Evolutionary conservation across 2,888 invertebrate genomes (phyloP).

Genomic region (Phalangium opilio): DNA sequence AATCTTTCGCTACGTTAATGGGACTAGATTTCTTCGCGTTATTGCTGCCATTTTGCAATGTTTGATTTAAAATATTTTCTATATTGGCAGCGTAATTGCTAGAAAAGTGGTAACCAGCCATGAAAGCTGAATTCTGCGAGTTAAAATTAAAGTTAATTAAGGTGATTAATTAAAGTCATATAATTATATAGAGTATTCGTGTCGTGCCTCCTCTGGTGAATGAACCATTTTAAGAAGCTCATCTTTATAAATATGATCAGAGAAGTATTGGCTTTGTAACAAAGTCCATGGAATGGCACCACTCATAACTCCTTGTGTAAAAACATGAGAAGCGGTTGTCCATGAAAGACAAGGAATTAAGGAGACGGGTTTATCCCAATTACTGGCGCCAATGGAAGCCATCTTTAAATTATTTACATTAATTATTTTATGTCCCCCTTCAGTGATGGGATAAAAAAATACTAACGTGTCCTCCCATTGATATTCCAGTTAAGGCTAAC

Average conservation of each 20-base stretch:
- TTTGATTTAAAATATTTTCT: not conserved
- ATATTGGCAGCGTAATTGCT: slow-evolving; percentile 15
- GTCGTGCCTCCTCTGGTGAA: slow-evolving; percentile 37
- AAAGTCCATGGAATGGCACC: slow-evolving; percentile 87
- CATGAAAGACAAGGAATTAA: slow-evolving; percentile 91
- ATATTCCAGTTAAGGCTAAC: slow-evolving; percentile 81
- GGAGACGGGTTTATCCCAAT: slow-evolving; percentile 85
- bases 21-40: too few species aligned
- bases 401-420: slow-evolving; percentile 63
- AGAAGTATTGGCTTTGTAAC: slow-evolving; percentile 69
- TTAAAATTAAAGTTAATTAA: not conserved
- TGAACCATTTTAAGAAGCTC: slow-evolving; percentile 75
- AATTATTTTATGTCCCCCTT: too few species aligned
- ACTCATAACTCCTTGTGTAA: slow-evolving; percentile 92
- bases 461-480: slow-evolving; percentile 95
- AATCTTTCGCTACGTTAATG: too few species aligned
- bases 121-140: slow-evolving; percentile 17
- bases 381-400: slow-evolving; percentile 92
- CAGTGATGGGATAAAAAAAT: too few species aligned
- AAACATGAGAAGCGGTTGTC: slow-evolving; percentile 92
- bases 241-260: slow-evolving; percentile 60
- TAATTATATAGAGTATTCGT: too few species aligned
- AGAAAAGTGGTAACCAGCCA: slow-evolving; percentile 23
- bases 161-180: too few species aligned
- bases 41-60: too few species aligned